Percentiles rank a stretch among this genome's conserved stretches.
Conservation (phyloP, 2,888 invertebrate species). For the Lycia hirtaria region DNA sequence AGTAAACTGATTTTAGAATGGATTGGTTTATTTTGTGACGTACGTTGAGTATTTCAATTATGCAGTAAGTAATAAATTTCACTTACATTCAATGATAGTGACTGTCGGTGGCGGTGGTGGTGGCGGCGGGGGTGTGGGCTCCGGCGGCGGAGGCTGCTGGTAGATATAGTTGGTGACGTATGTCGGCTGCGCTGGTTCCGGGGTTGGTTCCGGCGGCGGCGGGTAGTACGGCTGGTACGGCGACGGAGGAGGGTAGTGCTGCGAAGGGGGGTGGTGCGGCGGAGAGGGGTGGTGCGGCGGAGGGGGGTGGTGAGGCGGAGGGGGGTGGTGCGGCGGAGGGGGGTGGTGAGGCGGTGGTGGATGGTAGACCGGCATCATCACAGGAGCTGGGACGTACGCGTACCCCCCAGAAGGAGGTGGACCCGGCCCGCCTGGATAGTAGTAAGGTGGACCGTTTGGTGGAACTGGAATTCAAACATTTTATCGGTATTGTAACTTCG, state of each 20-base stretch:
- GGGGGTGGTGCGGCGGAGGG: constrained; percentile 30
- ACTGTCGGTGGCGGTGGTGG: constrained; percentile 52
- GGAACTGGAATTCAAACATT: constrained; percentile 55
- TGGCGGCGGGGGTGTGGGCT: constrained; percentile 53
- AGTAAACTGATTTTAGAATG: no score
- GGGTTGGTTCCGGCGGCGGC: constrained; percentile 37
- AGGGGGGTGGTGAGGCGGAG: constrained; percentile 55
- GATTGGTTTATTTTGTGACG: no score
- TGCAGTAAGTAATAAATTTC: no score
- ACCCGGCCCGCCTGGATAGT: constrained; percentile 44
- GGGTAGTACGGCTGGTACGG: background rate
- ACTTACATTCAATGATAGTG: constrained; percentile 45
- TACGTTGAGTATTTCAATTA: no score
- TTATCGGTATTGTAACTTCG: no score
- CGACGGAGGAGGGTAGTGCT: background rate
- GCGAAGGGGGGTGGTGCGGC: constrained; percentile 29
- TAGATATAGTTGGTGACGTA: constrained; percentile 71
- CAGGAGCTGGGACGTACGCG: constrained; percentile 67
- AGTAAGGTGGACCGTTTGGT: constrained; percentile 40
- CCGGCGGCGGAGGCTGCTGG: constrained; percentile 51
- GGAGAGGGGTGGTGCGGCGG: constrained; percentile 57
- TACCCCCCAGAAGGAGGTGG: constrained; percentile 48
- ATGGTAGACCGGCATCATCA: constrained; percentile 71
- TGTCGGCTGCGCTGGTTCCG: constrained; percentile 52
- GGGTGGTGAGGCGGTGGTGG: constrained; percentile 51